Conservation (phyloP, 2,113 vertebrate species). For the Crotalus viridis region DNA sequence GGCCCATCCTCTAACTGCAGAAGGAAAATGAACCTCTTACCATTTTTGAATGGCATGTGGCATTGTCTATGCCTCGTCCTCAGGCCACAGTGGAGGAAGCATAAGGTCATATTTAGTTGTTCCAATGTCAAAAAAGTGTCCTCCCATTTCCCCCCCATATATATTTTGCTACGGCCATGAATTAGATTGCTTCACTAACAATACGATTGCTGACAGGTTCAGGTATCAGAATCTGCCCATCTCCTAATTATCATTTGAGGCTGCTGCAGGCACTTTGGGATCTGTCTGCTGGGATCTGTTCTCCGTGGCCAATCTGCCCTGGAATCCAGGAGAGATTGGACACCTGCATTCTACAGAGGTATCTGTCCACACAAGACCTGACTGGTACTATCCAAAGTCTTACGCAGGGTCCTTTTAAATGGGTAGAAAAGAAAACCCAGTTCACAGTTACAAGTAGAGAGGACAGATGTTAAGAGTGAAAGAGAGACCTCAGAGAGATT, state of each 20-base stretch:
- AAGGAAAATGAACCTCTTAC: neutral
- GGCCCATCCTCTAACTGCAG: neutral
- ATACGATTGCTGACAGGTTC: neutral
- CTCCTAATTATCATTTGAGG: neutral
- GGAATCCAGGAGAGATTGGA: neutral
- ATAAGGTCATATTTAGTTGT: neutral
- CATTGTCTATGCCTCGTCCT: neutral
- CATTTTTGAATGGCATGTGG: neutral
- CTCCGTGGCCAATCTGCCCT: neutral
- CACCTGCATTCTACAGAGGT: neutral
- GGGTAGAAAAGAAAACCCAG: neutral
- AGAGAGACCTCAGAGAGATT: neutral
- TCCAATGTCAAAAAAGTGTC: neutral
- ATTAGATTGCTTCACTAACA: neutral
- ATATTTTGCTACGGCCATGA: neutral
- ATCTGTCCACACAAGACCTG: neutral
- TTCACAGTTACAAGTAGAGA: neutral
- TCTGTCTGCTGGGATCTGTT: neutral
- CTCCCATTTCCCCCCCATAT: neutral
- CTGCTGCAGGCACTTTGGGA: neutral
- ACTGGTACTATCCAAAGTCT: neutral
- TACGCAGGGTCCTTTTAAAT: neutral
- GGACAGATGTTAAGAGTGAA: neutral
- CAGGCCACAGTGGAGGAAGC: neutral
- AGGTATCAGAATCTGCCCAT: neutral